These are phyloP conservation scores for Caenorhabditis drosophilae DNA, from an alignment of 2,888 invertebrate genomes.

Conservation along the genomic window DNA sequence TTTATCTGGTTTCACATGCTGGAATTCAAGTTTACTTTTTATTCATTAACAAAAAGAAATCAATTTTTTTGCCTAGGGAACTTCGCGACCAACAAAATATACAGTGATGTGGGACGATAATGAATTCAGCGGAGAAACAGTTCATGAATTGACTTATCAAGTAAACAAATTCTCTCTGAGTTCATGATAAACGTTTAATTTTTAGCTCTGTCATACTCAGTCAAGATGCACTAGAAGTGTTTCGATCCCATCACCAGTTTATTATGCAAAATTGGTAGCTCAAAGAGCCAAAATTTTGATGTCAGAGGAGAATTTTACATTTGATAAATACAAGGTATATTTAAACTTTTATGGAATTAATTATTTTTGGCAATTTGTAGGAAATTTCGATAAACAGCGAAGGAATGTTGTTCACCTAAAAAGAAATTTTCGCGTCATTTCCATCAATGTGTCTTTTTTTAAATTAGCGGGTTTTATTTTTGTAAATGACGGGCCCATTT, in stretches of 20 bases:
- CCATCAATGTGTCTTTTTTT: too few species aligned
- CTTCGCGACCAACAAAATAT: conserved; percentile 35
- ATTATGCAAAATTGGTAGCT: conserved; percentile 31
- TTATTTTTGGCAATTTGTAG: conserved; percentile 7
- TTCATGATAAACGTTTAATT: neutral
- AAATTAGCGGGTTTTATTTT: neutral
- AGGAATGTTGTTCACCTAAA: conserved; percentile 33
- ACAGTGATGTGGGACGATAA: conserved; percentile 39
- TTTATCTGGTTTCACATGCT: conserved; percentile 34
- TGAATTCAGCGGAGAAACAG: conserved; percentile 9
- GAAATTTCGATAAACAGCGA: conserved; percentile 7
- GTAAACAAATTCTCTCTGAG: conserved; percentile 2
- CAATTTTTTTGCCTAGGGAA: too few species aligned
- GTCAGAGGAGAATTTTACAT: conserved; percentile 18
- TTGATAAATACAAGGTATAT: conserved; percentile 14
- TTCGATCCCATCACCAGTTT: conserved; percentile 40
- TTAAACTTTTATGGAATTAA: neutral
- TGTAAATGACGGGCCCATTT: too few species aligned
- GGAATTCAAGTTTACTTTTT: too few species aligned
- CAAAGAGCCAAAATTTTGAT: conserved; percentile 36
- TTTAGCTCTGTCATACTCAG: conserved; percentile 39
- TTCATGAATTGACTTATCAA: conserved; percentile 37
- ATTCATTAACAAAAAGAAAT: too few species aligned
- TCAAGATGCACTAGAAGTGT: conserved; percentile 36
- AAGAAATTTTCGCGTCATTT: neutral